A percentile compares a stretch with the other conserved stretches of the same genome.
These are phyloP conservation scores for Ophioderma brevispina DNA, from an alignment of 35 echinoderm and acorn worm species.

Conservation along the genomic window DNA sequence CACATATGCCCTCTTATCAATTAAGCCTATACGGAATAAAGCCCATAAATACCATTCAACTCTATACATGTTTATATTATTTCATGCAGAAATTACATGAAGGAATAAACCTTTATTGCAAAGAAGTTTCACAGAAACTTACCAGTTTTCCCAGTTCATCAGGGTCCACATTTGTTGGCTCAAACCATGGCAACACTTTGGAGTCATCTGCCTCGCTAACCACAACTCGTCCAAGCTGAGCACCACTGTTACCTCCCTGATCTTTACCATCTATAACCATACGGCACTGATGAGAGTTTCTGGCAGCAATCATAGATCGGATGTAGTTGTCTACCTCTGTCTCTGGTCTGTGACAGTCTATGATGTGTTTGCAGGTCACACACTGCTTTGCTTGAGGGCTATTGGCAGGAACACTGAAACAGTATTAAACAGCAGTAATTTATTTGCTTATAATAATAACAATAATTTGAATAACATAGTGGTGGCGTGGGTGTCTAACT, in stretches of 20 bases:
- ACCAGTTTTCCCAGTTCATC: slow-evolving; percentile 51
- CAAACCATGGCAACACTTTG: slow-evolving; percentile 44
- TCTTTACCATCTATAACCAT: slow-evolving; percentile 1
- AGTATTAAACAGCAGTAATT: too few species aligned
- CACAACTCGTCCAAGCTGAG: background rate
- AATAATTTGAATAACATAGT: too few species aligned
- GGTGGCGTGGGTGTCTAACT: too few species aligned
- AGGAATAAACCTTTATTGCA: too few species aligned
- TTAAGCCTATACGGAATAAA: too few species aligned
- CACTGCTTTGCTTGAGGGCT: slow-evolving; percentile 47
- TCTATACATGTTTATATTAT: too few species aligned
- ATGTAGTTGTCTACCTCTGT: slow-evolving; percentile 48
- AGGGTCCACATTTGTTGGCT: slow-evolving; percentile 55
- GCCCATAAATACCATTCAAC: too few species aligned
- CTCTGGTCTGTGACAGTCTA: slow-evolving; percentile 49
- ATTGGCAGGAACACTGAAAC: slow-evolving; percentile 22
- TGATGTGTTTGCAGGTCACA: slow-evolving; percentile 44
- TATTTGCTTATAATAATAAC: too few species aligned
- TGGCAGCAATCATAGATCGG: slow-evolving; percentile 21
- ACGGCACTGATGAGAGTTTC: slow-evolving; percentile 42
- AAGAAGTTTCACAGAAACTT: background rate
- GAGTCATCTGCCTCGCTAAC: slow-evolving; percentile 39
- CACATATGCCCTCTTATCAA: too few species aligned
- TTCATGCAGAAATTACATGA: too few species aligned
- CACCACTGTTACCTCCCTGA: background rate